Conservation (phyloP, 2,797 vertebrate genomes). For the Spea hammondii region DNA sequence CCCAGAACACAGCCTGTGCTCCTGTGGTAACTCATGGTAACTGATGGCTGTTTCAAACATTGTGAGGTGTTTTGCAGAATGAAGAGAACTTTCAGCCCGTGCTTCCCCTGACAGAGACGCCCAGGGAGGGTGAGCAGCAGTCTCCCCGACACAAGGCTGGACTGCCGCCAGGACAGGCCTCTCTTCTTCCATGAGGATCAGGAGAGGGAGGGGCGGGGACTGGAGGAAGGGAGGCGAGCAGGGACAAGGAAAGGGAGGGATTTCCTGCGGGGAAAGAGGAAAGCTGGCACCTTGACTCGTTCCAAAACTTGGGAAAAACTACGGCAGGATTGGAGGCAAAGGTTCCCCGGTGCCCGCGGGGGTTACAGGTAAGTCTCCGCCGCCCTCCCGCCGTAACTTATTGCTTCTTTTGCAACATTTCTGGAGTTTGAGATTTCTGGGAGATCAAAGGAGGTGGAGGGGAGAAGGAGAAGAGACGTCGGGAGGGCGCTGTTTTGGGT, state of each 20-base stretch:
- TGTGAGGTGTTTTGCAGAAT: too few relatives aligned
- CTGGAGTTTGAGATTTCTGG: not conserved
- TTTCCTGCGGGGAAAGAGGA: slow-evolving; percentile 34
- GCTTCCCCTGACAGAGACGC: too few relatives aligned
- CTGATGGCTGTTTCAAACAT: too few relatives aligned
- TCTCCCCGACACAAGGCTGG: slow-evolving; percentile 14
- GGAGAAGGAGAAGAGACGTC: not conserved
- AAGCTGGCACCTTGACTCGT: slow-evolving; percentile 9
- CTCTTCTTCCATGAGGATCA: slow-evolving; percentile 24
- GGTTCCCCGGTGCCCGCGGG: not conserved
- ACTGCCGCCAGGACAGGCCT: slow-evolving; percentile 11
- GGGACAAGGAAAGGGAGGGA: slow-evolving; percentile 43
- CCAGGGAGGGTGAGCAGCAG: not conserved
- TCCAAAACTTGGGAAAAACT: slow-evolving; percentile 32
- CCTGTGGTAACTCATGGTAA: too few relatives aligned
- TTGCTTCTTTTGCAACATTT: too few relatives aligned
- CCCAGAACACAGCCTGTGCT: too few relatives aligned
- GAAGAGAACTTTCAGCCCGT: too few relatives aligned
- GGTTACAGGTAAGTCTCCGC: slow-evolving; percentile 5
- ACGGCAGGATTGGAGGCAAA: too few relatives aligned
- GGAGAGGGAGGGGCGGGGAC: slow-evolving; percentile 23
- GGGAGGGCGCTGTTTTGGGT: slow-evolving; percentile 5
- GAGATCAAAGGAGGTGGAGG: slow-evolving; percentile 11
- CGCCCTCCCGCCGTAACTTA: too few relatives aligned
- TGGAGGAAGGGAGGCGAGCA: slow-evolving; percentile 22